phyloP scores from a whole-genome alignment of 2,888 invertebrate genomes.

The Aphelenchoides bicaudatus region DNA sequence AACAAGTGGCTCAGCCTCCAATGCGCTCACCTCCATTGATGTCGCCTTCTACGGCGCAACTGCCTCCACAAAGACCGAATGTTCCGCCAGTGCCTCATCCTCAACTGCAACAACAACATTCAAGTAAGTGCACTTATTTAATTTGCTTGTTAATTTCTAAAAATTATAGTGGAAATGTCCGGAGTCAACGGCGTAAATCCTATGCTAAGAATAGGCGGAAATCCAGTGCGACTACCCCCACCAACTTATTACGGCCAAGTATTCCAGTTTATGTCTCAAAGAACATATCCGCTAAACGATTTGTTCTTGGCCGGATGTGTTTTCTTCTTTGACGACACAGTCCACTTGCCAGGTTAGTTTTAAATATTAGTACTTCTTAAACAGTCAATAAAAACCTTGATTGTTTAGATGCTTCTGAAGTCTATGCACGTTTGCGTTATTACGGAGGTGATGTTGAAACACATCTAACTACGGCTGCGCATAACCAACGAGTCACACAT shows the following conservation, averaged over 20 bases:
- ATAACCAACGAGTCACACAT: constrained; percentile 19
- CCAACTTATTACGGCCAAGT: constrained; percentile 3
- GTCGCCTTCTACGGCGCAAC: neutral
- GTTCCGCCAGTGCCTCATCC: neutral
- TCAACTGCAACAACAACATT: constrained; percentile 5
- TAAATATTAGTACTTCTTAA: neutral
- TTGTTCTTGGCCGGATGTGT: constrained; percentile 35
- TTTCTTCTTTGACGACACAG: constrained; percentile 32
- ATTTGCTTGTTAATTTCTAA: too few species aligned
- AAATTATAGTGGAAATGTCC: too few species aligned
- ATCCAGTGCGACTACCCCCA: constrained; percentile 6
- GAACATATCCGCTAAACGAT: constrained; percentile 5
- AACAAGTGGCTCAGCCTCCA: too few species aligned
- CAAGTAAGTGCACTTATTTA: too few species aligned
- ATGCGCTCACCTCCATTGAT: constrained; percentile 16
- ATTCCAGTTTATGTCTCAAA: constrained; percentile 4
- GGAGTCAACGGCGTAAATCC: too few species aligned
- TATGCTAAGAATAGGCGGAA: neutral
- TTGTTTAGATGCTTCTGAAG: constrained; percentile 1
- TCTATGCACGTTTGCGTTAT: constrained; percentile 10
- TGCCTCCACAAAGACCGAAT: too few species aligned
- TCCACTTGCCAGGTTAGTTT: constrained; percentile 1
- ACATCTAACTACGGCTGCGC: neutral
- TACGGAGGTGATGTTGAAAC: constrained; percentile 21
- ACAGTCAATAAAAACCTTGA: neutral